phyloP scores from a whole-genome alignment of 2,113 vertebrate species.

The Hydrolagus affinis region DNA sequence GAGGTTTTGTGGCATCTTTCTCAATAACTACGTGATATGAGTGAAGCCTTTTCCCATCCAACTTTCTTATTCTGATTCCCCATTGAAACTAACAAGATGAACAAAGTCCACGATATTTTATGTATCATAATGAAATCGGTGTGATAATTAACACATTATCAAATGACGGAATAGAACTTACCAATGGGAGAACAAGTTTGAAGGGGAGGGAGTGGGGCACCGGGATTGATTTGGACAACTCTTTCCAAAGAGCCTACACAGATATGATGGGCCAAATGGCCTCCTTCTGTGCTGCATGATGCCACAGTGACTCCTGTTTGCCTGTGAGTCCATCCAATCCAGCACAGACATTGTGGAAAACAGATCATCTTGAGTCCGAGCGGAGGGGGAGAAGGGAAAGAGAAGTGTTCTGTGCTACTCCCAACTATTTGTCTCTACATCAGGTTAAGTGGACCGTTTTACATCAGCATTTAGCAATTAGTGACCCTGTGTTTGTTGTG shows the following conservation, averaged over 20 bases:
- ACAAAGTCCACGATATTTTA: background rate
- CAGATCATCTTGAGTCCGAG: background rate
- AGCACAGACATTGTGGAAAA: background rate
- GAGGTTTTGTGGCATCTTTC: background rate
- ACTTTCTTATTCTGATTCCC: background rate
- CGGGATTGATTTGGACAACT: too few species aligned
- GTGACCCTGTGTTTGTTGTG: background rate
- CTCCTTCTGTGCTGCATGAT: too few species aligned
- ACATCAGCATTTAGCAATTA: background rate
- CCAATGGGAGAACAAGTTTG: background rate
- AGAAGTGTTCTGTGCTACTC: background rate
- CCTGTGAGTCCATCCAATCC: background rate
- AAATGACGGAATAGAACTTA: background rate
- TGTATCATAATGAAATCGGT: background rate
- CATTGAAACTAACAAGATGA: background rate
- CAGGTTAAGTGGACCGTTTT: background rate
- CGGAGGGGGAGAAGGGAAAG: background rate
- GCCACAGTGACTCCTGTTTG: background rate
- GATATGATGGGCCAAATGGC: too few species aligned
- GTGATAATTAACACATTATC: slow-evolving; percentile 1
- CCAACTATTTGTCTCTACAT: background rate
- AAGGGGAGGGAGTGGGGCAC: background rate
- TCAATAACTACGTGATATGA: too few species aligned
- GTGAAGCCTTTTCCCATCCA: background rate
- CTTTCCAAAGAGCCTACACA: too few species aligned